Percentiles rank a stretch among this genome's conserved stretches.
These are phyloP conservation scores for Myocastor coypus DNA, from an alignment of 2,113 vertebrate species.

Conservation along the genomic window DNA sequence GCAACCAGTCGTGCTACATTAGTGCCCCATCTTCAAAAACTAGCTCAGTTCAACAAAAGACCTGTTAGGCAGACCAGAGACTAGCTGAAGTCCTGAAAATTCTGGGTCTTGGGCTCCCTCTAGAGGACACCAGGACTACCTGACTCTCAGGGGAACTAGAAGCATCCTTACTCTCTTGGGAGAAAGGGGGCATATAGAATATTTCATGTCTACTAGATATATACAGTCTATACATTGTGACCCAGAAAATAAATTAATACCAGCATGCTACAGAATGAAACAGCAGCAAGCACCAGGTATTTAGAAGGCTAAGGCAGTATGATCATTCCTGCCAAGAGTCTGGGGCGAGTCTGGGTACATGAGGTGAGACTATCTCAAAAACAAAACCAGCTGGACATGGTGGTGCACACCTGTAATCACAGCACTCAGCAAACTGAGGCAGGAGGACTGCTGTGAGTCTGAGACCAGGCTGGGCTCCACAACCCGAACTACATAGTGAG, in stretches of 20 bases:
- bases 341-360: neutral
- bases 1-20: neutral
- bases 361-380: neutral
- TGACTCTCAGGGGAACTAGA: constrained; percentile 38
- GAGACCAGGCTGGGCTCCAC: too few species aligned
- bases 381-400: neutral
- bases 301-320: neutral
- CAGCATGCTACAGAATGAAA: neutral
- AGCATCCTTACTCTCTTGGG: neutral
- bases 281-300: neutral
- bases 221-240: too few species aligned
- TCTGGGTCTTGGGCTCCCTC: constrained; percentile 57
- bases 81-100: neutral
- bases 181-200: neutral
- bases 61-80: neutral
- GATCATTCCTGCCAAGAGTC: too few species aligned
- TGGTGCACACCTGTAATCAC: too few species aligned
- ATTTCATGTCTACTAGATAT: neutral
- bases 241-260: constrained; percentile 36
- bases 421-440: too few species aligned
- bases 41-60: neutral
- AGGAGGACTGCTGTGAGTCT: too few species aligned
- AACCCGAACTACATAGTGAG: too few species aligned
- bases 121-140: constrained; percentile 52
- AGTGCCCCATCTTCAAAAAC: neutral